Conservation (phyloP, 1,140 invertebrate genomes). For the Oncopeltus fasciatus region DNA sequence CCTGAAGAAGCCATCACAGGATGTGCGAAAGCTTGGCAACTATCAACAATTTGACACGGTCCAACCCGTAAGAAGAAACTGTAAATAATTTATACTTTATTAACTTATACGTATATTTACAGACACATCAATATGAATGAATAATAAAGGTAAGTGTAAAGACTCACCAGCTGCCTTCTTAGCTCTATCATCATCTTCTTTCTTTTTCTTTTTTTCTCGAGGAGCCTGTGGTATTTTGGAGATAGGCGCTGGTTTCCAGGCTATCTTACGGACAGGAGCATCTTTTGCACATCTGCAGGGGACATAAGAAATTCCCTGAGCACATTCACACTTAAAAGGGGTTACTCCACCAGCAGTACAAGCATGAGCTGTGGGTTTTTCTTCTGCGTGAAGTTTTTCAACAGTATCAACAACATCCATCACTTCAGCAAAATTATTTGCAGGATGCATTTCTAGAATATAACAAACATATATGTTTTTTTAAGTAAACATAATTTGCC, state of each 20-base stretch:
- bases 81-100: too few relatives aligned
- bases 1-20: too few relatives aligned
- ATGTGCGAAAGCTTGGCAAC: too few relatives aligned
- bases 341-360: not conserved
- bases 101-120: too few relatives aligned
- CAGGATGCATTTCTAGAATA: not conserved
- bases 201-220: conserved; percentile 1
- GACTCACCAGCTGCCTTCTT: not conserved
- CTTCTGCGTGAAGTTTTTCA: not conserved
- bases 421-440: not conserved
- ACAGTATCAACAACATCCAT: conserved; percentile 5
- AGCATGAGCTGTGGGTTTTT: not conserved
- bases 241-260: conserved; percentile 10
- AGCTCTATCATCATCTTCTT: too few relatives aligned
- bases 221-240: conserved; percentile 11
- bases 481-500: too few relatives aligned
- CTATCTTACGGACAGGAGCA: not conserved
- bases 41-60: too few relatives aligned
- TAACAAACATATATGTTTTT: too few relatives aligned
- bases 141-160: too few relatives aligned
- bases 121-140: too few relatives aligned
- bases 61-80: too few relatives aligned
- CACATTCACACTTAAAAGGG: not conserved
- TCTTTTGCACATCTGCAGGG: not conserved
- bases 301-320: not conserved